These are phyloP conservation scores for pig (Sus scrofa) DNA, from an alignment of 2,113 vertebrate genomes.

Conservation along the genomic window DNA sequence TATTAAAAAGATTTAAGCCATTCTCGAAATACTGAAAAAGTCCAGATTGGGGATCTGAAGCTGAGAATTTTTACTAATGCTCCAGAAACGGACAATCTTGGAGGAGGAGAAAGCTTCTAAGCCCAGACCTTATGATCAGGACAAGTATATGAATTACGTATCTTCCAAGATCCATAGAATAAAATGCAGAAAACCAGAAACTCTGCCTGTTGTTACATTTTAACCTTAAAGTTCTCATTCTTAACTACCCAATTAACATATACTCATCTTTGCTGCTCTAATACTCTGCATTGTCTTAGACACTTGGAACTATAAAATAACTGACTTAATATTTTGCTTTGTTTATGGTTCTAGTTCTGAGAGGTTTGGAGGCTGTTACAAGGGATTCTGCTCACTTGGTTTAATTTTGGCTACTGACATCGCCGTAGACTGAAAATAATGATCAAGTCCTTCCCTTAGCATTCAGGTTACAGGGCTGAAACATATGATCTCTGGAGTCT, in stretches of 20 bases:
- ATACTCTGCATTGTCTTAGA: background rate
- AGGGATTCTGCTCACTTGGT: background rate
- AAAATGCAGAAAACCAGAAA: background rate
- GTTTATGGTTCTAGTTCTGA: background rate
- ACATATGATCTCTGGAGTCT: background rate
- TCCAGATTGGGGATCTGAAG: background rate
- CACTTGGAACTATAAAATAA: background rate
- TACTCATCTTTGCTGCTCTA: background rate
- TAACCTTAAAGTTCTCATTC: background rate
- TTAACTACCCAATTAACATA: background rate
- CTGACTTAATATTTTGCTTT: background rate
- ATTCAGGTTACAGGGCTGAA: background rate
- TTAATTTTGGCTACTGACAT: background rate
- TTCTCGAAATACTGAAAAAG: background rate
- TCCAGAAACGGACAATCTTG: background rate
- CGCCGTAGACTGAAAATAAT: background rate
- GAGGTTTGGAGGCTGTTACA: rapidly evolving
- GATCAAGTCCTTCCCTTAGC: background rate
- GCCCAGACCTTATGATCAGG: background rate
- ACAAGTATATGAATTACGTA: background rate
- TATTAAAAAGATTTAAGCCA: background rate
- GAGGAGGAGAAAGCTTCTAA: background rate
- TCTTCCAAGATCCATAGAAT: background rate
- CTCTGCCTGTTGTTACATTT: background rate
- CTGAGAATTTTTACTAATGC: background rate